Evolutionary conservation across 2,888 invertebrate species (phyloP), one percentile per base, ranked within the genome.

Genomic region (Lepidonotus clava): DNA sequence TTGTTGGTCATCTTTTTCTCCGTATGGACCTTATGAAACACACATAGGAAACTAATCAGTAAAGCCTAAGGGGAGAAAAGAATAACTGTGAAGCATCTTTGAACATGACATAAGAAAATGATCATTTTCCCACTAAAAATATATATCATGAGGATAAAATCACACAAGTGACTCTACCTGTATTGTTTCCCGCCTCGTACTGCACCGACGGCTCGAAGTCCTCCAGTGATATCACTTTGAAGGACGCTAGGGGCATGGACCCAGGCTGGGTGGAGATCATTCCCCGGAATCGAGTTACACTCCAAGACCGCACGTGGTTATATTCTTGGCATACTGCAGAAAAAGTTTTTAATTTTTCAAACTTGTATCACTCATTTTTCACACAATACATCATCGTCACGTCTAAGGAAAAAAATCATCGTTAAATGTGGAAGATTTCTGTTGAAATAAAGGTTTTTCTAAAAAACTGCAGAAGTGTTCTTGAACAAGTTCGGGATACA

Each of bases 221-320:
- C 90, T 97, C 97, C 46, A 98, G 94, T 0, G 98, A 97, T n/a
- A 98, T 95, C 87, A 98, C 97, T 95, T 99, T 99, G 95, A 99
- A 99, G 8, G 98, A 98, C 0, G 99, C 86, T 91, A 99, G 97
- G 0, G 99, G 98, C 66, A 98, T 98, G 8, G 98, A 98, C 4
- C 99, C 99, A 0, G 99, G 99, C 94, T 99, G 99, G 0, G 99
- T 99, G 66, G 98, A 98, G 89, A 99, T 98, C 98, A 99, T 99
- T 11, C 99, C 99, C 56, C 99, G 96, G 94, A 99, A 99, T 88
- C 99, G 96, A 0, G 98, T 99, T 77, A 99, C 97, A 34, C 97
- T 96, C 99, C 99, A 99, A 85, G 98, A 98, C 38, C 99, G 95
- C 18, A 99, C 99, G 94, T 99, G 99, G 95, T 99, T 98, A 95